Base-by-base conservation (phyloP, 2,888 invertebrate genomes). In the Neoascia interrupta region DNA sequence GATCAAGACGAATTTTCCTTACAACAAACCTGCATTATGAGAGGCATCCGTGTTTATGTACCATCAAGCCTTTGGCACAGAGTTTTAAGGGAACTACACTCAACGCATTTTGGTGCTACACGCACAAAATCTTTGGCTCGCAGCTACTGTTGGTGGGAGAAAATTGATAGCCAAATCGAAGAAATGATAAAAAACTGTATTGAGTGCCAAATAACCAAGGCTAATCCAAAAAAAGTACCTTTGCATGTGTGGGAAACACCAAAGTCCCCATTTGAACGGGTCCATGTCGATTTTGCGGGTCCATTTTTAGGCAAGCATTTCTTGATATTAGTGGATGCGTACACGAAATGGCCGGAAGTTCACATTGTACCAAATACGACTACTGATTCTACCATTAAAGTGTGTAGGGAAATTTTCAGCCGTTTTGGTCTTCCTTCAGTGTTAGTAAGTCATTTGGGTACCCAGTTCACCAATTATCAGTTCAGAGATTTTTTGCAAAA, bases 91-190 rank as follows among this genome's bases (percentile, higher is more conserved):
- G 79, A 81, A 10, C 26, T 82, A 15, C 81, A 83, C 49, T 26
- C 60, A 8, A 68, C 54, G 11, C 81, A 81, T 56, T 69, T 64
- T 70, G 11, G 43, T n/a, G 37, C 23, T 26, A 37, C 73, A 5
- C 8, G 39, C 11, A 82, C 69, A 56, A 82, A 82, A 56, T 28
- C 49, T 2, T 37, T 82, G 37, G 83, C 82, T 0, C 43, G 81
- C 51, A 81, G 82, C 34, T 81, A 82, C 8, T 79, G 83, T 21
- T 83, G 83, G 75, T 84, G 82, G 70, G 34, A 34, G 2, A 23
- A 31, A n/a, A 26, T 81, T n/a, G 70, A 81, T 21, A 37, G 51
- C 5, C 58, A 81, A 5, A 81, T 81, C 3, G 74, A 74, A 19
- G 16, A 64, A 0, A 11, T 70, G 21, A 56, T 74, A 2, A 0